Evolutionary conservation across 2,113 vertebrate genomes (phyloP), one percentile per base, ranked within the genome.

Genomic region (Ploceus nigricollis): DNA sequence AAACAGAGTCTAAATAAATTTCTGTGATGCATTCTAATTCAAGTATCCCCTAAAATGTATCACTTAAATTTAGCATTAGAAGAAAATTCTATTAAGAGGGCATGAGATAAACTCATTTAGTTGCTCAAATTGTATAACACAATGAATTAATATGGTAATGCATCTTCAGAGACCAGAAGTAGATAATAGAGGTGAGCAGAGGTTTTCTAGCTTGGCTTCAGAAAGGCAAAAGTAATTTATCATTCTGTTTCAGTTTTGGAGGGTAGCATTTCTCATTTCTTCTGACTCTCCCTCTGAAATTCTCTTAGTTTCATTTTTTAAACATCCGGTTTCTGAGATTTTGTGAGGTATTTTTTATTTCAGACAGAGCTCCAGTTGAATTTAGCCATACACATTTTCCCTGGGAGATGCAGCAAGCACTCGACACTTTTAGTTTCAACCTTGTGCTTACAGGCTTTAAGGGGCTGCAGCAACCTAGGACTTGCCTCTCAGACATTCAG

Each of bases 101-200:
- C 97, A 98, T 66, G 95, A 97, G 97, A 97, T 98, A 98, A 97
- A 96, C 97, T 98, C 97, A 98, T 97, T 98, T 96, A 96, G 96
- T 93, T 97, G 97, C 95, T 98, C 92, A 97, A 97, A 98, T 97
- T 97, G 97, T 96, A 95, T 97, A 98, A 98, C 27, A 39, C 97
- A 97, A 98, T 97, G 96, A 98, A 98, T 98, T 97, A 98, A 98
- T 98, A 98, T 98, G 97, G 97, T 98, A 98, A 98, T 97, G 96
- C 19, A 97, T 96, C 98, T 98, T 98, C 96, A 96, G 98, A 98
- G 98, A 98, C 97, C 96, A 97, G 93, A 88, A 97, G 92, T 88
- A 98, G 98, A 98, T 98, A 98, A 98, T 97, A 97, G 98, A 98
- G 98, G 98, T 98, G 98, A 98, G 97, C 97, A 98, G 97, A 97